Evolutionary conservation across 2,888 invertebrate genomes (phyloP), one percentile per base, ranked within the genome.

Genomic region (Eumerus sabulonum): DNA sequence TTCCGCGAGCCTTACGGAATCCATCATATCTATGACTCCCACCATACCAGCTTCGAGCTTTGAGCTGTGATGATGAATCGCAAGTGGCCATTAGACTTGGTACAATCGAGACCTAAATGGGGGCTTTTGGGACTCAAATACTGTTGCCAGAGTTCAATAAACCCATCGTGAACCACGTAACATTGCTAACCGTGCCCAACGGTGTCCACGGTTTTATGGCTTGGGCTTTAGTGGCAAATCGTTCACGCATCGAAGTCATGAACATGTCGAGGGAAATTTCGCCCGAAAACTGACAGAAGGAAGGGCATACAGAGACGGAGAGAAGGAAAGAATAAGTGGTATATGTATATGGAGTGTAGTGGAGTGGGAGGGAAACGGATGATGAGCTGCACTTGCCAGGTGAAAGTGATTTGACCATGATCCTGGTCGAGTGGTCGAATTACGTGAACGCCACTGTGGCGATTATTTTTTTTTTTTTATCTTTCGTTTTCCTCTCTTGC

Each of bases 381-480:
- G 50, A 67, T 59, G 47, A 40, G 62, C 45, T 72, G 73, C 73
- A 67, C 67, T 72, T 77, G 73, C 62, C 73, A 77, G 56, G 73
- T 77, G 77, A 77, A 77, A 77, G 77, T 77, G 73, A 77, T 73
- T 77, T 77, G 77, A 73, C 77, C 77, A 77, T 73, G 77, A 77
- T 77, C 76, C 76, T 77, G 72, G 76, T 66, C 50, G 59, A 67
- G 57, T 67, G 67, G 59, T 67, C 67, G 72, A 77, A 72, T 72
- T 77, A 72, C 76, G 76, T 77, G 76, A 77, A 51, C 72, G 56
- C 42, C 66, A 57, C 64, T 56, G 36, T 13, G 45, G 66, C 45
- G 35, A n/a, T n/a, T n/a, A n/a, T n/a, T n/a, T n/a, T n/a, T n/a
- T n/a, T n/a, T n/a, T n/a, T n/a, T n/a, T n/a, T n/a, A n/a, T n/a